These are phyloP conservation scores for Calliphora vicina DNA, from an alignment of 1,140 invertebrate species.

Conservation along the genomic window DNA sequence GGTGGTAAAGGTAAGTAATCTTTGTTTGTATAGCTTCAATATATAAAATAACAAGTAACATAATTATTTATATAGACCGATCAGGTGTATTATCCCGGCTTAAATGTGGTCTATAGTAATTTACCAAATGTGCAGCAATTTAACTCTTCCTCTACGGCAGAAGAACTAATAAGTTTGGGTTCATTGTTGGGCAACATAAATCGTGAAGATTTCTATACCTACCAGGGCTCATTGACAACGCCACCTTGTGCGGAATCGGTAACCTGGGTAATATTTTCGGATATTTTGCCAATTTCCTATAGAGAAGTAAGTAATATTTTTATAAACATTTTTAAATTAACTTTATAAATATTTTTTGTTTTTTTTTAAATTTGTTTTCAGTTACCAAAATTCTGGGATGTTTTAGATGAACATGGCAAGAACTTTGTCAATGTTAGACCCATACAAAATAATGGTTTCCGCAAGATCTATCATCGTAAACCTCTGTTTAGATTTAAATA, in stretches of 20 bases:
- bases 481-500: slow-evolving; percentile 19
- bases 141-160: slow-evolving; percentile 62
- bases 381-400: slow-evolving; percentile 69
- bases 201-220: slow-evolving; percentile 76
- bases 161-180: slow-evolving; percentile 45
- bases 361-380: slow-evolving; percentile 45
- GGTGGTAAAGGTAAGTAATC: slow-evolving; percentile 33
- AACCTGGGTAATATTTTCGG: slow-evolving; percentile 88
- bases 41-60: too few relatives aligned
- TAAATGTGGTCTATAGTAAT: slow-evolving; percentile 48
- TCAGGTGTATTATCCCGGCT: slow-evolving; percentile 41
- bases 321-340: neutral
- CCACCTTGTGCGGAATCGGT: slow-evolving; percentile 89
- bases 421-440: slow-evolving; percentile 67
- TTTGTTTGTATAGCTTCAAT: neutral
- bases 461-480: slow-evolving; percentile 36
- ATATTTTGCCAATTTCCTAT: slow-evolving; percentile 72
- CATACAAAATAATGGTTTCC: slow-evolving; percentile 57
- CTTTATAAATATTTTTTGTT: neutral
- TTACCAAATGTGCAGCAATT: slow-evolving; percentile 46
- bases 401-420: slow-evolving; percentile 66
- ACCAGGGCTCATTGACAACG: slow-evolving; percentile 88
- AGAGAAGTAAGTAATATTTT: slow-evolving; percentile 28
- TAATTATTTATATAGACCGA: neutral
- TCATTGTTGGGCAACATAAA: slow-evolving; percentile 62